A percentile compares a stretch with the other conserved stretches of the same genome.
phyloP scores from a whole-genome alignment of 23 tunicate genomes.

The Botrylloides violaceus region DNA sequence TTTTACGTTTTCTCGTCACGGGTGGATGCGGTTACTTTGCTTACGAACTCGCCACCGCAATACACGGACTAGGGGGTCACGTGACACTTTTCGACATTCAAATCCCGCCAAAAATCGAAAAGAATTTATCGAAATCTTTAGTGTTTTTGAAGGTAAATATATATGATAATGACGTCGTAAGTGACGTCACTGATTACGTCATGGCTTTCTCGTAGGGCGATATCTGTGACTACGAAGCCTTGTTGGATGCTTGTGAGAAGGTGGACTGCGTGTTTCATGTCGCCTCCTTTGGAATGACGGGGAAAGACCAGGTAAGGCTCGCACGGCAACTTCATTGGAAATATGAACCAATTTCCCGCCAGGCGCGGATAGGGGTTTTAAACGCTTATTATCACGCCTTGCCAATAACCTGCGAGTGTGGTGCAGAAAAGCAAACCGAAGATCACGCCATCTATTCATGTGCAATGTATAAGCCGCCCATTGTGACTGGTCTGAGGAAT shows the following conservation, averaged over 20 bases:
- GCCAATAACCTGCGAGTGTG: too few relatives aligned
- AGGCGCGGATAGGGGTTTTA: too few relatives aligned
- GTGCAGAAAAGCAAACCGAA: too few relatives aligned
- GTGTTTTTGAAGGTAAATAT: slow-evolving; percentile 43
- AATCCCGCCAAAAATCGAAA: slow-evolving; percentile 38
- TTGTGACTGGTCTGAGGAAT: too few relatives aligned
- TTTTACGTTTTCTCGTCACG: slow-evolving; percentile 58
- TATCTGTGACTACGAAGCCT: slow-evolving; percentile 37
- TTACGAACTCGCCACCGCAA: slow-evolving; percentile 40
- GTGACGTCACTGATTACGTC: not conserved
- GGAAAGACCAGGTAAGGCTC: slow-evolving; percentile 46
- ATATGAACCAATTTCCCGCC: too few relatives aligned
- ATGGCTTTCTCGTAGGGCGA: slow-evolving; percentile 31
- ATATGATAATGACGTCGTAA: not conserved
- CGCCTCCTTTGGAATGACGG: slow-evolving; percentile 76
- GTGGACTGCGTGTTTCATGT: slow-evolving; percentile 77
- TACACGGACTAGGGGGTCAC: slow-evolving; percentile 58
- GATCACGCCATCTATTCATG: too few relatives aligned
- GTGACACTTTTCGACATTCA: slow-evolving; percentile 63
- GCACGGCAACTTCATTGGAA: not conserved
- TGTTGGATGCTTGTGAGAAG: slow-evolving; percentile 24
- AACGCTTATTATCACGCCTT: too few relatives aligned
- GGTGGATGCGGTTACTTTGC: slow-evolving; percentile 95
- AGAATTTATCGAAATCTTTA: slow-evolving; percentile 34
- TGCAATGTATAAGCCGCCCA: too few relatives aligned